A percentile compares a stretch with the other conserved stretches of the same genome.
phyloP scores from a whole-genome alignment of 2,113 vertebrate species.

The Recurvirostra avosetta region DNA sequence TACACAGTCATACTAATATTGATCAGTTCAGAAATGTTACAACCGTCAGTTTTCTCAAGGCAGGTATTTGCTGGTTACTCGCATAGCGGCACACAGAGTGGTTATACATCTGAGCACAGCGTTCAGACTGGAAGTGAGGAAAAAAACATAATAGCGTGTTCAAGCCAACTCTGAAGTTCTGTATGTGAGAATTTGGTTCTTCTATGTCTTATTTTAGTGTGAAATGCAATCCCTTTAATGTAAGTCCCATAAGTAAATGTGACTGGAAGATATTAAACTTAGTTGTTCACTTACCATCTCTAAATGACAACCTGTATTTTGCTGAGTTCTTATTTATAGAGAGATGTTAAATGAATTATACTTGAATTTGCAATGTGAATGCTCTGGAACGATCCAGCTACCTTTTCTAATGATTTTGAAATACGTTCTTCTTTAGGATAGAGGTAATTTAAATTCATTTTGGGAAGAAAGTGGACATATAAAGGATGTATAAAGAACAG shows the following conservation, averaged over 20 bases:
- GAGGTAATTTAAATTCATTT: conserved; percentile 33
- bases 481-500: not conserved
- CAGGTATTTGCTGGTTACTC: not conserved
- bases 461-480: not conserved
- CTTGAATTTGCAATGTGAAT: not conserved
- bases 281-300: not conserved
- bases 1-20: not conserved
- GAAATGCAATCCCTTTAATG: not conserved
- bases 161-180: not conserved
- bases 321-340: not conserved
- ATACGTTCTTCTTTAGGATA: not conserved
- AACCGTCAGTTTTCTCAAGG: not conserved
- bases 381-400: not conserved
- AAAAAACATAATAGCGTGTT: not conserved
- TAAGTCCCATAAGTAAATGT: not conserved
- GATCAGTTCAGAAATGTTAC: not conserved
- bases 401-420: not conserved
- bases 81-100: rapidly evolving
- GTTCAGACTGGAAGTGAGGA: not conserved
- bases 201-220: not conserved
- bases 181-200: not conserved
- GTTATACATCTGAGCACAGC: not conserved
- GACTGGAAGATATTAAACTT: not conserved
- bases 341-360: not conserved
- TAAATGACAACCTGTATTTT: not conserved